Percentiles rank a stretch among this genome's conserved stretches.
These are phyloP conservation scores for Siniperca undulata DNA, from an alignment of 2,797 vertebrate genomes.

Conservation along the genomic window DNA sequence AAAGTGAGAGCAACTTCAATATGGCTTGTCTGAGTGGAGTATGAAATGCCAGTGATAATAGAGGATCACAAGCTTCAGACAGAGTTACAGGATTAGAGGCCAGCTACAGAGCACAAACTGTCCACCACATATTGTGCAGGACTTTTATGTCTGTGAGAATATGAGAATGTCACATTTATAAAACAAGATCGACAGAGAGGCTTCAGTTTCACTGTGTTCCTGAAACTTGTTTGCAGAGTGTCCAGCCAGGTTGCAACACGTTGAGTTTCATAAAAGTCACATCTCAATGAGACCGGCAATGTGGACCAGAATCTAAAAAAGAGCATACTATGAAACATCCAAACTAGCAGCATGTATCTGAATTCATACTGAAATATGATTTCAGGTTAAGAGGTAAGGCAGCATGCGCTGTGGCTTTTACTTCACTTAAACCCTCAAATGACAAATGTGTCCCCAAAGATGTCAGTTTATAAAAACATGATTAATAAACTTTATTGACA, in stretches of 20 bases:
- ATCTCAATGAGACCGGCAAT: constrained; percentile 27
- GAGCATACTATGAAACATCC: background rate
- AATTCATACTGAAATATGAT: background rate
- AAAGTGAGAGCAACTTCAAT: constrained; percentile 35
- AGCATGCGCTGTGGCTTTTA: background rate
- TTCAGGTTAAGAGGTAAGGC: background rate
- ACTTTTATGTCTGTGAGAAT: constrained; percentile 57
- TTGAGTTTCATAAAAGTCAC: constrained; percentile 37
- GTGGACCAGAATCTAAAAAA: background rate
- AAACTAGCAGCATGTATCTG: background rate
- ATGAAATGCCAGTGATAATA: constrained; percentile 46
- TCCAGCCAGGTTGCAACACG: constrained; percentile 1
- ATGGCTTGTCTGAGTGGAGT: constrained; percentile 1
- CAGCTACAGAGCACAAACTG: constrained; percentile 16
- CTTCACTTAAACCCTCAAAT: background rate
- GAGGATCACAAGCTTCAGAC: constrained; percentile 58
- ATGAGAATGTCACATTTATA: constrained; percentile 73
- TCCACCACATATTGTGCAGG: constrained; percentile 23
- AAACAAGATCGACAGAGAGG: constrained; percentile 56
- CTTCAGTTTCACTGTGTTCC: constrained; percentile 62
- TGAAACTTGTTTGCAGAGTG: constrained; percentile 56
- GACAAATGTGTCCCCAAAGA: background rate
- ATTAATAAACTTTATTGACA: too few species aligned
- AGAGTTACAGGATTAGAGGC: constrained; percentile 47
- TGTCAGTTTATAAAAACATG: background rate